Conservation (phyloP, 2,888 invertebrate genomes). For the Pherbina coryleti region DNA sequence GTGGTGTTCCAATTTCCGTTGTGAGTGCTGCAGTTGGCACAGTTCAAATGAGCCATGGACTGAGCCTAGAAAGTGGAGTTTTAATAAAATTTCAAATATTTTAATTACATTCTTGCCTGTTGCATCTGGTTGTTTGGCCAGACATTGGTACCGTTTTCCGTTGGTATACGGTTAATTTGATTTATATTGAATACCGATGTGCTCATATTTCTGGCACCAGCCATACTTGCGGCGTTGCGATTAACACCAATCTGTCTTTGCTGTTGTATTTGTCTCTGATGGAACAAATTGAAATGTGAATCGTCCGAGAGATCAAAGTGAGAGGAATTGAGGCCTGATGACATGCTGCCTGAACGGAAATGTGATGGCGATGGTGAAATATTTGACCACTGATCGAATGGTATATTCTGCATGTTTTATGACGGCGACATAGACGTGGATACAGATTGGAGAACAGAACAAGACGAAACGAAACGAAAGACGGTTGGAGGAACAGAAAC, state of each 20-base stretch:
- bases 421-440: slow-evolving; percentile 43
- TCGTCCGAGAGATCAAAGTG: slow-evolving; percentile 68
- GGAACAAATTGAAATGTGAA: slow-evolving; percentile 64
- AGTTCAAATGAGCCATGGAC: slow-evolving; percentile 79
- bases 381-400: slow-evolving; percentile 69
- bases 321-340: slow-evolving; percentile 68
- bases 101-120: slow-evolving; percentile 70
- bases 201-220: slow-evolving; percentile 65
- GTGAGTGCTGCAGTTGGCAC: slow-evolving; percentile 71
- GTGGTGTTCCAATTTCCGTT: slow-evolving; percentile 57
- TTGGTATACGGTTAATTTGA: slow-evolving; percentile 57
- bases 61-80: slow-evolving; percentile 72
- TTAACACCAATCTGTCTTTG: slow-evolving; percentile 39
- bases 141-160: slow-evolving; percentile 55
- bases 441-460: slow-evolving; percentile 38
- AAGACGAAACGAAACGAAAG: slow-evolving; percentile 44
- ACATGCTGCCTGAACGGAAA: slow-evolving; percentile 69
- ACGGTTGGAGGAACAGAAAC: slow-evolving; percentile 37
- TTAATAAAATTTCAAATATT: background rate
- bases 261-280: slow-evolving; percentile 54
- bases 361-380: slow-evolving; percentile 69
- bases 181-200: slow-evolving; percentile 74
- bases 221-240: slow-evolving; percentile 39
- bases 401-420: slow-evolving; percentile 50
- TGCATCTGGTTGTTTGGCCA: slow-evolving; percentile 70